Evolutionary conservation across 2,113 vertebrate genomes (phyloP).

Genomic region (Rhadina sibilatrix): DNA sequence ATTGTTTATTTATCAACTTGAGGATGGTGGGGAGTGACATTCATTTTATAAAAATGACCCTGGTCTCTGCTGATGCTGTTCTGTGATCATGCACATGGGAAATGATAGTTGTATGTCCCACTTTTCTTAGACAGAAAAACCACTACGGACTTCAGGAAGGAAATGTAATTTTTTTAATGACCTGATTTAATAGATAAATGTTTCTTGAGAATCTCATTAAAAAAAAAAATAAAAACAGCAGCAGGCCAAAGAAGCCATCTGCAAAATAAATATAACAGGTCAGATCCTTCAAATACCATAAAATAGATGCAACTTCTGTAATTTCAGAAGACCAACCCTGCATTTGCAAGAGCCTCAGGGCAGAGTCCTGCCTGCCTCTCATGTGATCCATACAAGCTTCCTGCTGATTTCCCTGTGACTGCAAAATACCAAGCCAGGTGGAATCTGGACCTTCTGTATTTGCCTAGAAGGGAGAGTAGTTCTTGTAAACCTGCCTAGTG

Average conservation of each 20-base stretch:
- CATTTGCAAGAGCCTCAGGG: background rate
- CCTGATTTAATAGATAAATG: constrained; percentile 33
- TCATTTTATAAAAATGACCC: background rate
- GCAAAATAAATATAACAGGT: constrained; percentile 33
- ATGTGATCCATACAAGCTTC: background rate
- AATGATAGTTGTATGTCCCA: background rate
- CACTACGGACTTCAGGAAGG: background rate
- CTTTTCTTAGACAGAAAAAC: constrained; percentile 18
- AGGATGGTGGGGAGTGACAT: background rate
- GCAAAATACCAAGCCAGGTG: constrained; percentile 12
- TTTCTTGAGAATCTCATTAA: constrained; percentile 26
- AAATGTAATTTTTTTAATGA: constrained; percentile 52
- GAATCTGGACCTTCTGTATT: constrained; percentile 6
- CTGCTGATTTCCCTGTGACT: constrained; percentile 9
- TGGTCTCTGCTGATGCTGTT: background rate
- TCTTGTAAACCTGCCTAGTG: background rate
- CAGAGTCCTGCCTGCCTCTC: background rate
- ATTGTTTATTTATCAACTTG: background rate
- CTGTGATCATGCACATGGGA: background rate
- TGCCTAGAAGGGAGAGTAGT: constrained; percentile 40
- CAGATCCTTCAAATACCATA: background rate
- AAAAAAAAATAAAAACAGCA: constrained; percentile 13
- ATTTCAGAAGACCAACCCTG: background rate
- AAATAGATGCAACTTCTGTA: constrained; percentile 2
- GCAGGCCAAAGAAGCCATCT: constrained; percentile 28